Evolutionary conservation across 2,113 vertebrate species (phyloP).

Genomic region (Pelodiscus sinensis): DNA sequence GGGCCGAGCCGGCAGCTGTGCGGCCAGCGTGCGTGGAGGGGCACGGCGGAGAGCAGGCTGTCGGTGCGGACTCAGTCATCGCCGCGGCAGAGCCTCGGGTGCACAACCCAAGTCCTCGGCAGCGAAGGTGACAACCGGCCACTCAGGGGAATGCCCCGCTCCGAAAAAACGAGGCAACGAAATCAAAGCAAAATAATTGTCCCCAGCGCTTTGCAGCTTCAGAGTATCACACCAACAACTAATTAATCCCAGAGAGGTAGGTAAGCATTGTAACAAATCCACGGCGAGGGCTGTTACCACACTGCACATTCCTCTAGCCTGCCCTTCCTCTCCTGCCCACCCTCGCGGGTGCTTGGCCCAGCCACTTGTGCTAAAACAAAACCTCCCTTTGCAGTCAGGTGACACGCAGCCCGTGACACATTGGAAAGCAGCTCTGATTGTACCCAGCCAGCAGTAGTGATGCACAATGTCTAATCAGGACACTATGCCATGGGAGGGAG

Average conservation of each 20-base stretch:
- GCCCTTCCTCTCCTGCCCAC: background rate
- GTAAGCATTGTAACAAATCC: slow-evolving; percentile 23
- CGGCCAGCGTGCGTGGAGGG: background rate
- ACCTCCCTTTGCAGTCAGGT: background rate
- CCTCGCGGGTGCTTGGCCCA: background rate
- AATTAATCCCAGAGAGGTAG: slow-evolving; percentile 31
- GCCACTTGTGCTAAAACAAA: background rate
- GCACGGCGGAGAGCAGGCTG: background rate
- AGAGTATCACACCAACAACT: slow-evolving; percentile 1
- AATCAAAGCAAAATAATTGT: background rate
- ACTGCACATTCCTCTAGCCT: background rate
- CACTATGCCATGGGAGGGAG: background rate
- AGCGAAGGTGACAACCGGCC: background rate
- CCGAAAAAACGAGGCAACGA: background rate
- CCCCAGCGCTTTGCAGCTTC: background rate
- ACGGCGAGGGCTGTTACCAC: background rate
- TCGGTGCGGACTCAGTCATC: background rate
- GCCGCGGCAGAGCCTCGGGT: too few relatives aligned
- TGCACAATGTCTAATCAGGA: background rate
- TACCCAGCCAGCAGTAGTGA: background rate
- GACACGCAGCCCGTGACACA: background rate
- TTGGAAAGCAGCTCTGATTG: background rate
- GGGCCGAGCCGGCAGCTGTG: background rate
- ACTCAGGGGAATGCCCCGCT: background rate
- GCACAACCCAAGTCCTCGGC: background rate